Evolutionary conservation across 53 echinoderm and acorn worm species (phyloP), one percentile per base, ranked within the genome.

Genomic region (Stichopus horrens): DNA sequence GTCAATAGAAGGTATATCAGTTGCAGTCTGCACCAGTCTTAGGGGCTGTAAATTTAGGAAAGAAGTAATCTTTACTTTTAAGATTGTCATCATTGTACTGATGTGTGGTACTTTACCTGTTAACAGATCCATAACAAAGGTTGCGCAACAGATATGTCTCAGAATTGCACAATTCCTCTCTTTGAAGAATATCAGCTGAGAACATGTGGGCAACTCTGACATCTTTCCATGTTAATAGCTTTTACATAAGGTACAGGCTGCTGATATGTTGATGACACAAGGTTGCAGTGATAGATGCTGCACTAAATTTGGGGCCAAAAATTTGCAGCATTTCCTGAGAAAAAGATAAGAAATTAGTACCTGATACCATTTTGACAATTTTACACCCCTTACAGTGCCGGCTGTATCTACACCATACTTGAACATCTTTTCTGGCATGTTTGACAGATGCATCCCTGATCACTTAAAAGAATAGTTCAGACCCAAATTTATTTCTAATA

Each of bases 191-290:
- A 37, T 37, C 37, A 37, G 0, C 37, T 37, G 37, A 37, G 37
- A 37, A 37, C 37, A 37, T 37, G 1, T 37, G 2, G 37, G 37
- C 37, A 37, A 37, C 37, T 37, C 37, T 37, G 37, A 37, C 37
- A 37, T 37, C 37, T 37, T 37, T 37, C 37, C 37, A 37, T 37
- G 0, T 37, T 37, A 37, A 37, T 37, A 37, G 37, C 37, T 37
- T 37, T 37, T 37, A 37, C 37, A 37, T 37, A 0, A 37, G 37
- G 37, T 37, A 37, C 37, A 37, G 37, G 37, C 37, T 37, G 37
- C 37, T 37, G 37, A 37, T 9, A 16, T 78, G 78, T 53, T 78
- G 23, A 78, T 78, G 78, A 78, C 78, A 78, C 53, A 78, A 53
- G 53, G 78, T 78, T 37, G 9, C 53, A 9, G 53, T 53, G 78